Evolutionary conservation across 2,797 vertebrate genomes (phyloP).

Genomic region (Etheostoma perlongum): DNA sequence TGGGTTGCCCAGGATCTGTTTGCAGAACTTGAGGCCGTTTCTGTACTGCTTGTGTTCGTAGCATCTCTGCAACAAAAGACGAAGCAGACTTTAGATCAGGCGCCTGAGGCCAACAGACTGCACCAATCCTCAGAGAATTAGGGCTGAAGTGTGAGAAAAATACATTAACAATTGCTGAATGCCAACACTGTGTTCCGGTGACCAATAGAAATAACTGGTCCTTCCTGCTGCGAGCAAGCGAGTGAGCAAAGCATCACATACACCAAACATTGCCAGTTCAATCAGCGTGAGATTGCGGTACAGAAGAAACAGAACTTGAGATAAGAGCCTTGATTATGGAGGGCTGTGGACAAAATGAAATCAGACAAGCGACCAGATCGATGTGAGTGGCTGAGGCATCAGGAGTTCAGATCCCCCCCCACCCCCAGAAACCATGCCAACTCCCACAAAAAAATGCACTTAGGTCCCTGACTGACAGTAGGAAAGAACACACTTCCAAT

Average conservation of each 20-base stretch:
- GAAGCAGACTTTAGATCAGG: background rate
- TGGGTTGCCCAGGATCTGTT: constrained; percentile 96
- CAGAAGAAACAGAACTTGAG: background rate
- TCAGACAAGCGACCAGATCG: background rate
- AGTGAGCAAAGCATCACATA: background rate
- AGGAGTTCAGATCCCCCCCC: background rate
- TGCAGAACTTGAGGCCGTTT: constrained; percentile 98
- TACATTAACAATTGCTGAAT: background rate
- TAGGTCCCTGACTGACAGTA: background rate
- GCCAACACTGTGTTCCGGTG: background rate
- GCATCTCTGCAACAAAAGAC: constrained; percentile 87
- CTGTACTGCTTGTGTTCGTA: constrained; percentile 99
- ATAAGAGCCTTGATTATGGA: background rate
- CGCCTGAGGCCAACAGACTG: background rate
- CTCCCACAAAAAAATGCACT: background rate
- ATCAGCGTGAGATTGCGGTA: fast-evolving
- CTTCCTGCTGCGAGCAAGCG: background rate
- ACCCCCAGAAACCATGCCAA: background rate
- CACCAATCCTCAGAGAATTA: background rate
- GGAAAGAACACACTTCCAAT: background rate
- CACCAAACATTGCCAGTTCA: background rate
- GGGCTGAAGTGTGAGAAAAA: background rate
- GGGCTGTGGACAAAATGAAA: background rate
- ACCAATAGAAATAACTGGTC: background rate
- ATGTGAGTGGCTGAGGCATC: background rate